Evolutionary conservation across 2,113 vertebrate genomes (phyloP), one percentile per base, ranked within the genome.

Genomic region (Parus major): DNA sequence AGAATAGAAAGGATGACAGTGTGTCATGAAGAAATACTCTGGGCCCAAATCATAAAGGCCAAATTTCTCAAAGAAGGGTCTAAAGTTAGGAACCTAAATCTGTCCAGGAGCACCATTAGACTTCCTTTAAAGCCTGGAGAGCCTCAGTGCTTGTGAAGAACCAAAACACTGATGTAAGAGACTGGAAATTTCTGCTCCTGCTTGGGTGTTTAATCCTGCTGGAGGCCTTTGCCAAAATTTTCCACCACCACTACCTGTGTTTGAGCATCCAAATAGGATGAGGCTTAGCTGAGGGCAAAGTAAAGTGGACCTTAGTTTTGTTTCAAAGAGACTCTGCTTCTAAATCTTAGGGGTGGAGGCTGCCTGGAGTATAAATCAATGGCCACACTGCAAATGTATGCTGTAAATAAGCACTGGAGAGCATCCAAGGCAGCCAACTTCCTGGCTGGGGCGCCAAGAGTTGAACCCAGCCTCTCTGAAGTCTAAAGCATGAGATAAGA

Each of bases 401-500:
- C 94, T 92, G 88, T 96, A 96, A 96, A 93, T 94, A 96, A 93
- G 93, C 0, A 4, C 23, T 95, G 92, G 82, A 96, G 80, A 93
- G 36, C 86, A 88, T 95, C 90, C 94, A 96, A 93, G 77, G 88
- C 86, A 96, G 92, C 71, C 92, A 88, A 57, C 93, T 93, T 96
- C 93, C 89, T 89, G 61, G 81, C 89, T 84, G 69, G 95, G 91
- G 95, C 65, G 61, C 94, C 95, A 65, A 68, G 86, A 72, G 57
- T 39, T 89, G 94, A 95, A 89, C 81, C 86, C 21, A 23, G 83
- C 81, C 89, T 95, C 94, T 71, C 41, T 23, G 0, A 95, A 93
- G 65, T 27, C 94, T 86, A 71, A 93, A 79, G 65, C 6, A 0
- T 49, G 52, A 95, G 95, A 95, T 96, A 95, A 97, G 93, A 94